These are phyloP conservation scores for Cryptus armator DNA, from an alignment of 2,888 invertebrate species.

Conservation along the genomic window DNA sequence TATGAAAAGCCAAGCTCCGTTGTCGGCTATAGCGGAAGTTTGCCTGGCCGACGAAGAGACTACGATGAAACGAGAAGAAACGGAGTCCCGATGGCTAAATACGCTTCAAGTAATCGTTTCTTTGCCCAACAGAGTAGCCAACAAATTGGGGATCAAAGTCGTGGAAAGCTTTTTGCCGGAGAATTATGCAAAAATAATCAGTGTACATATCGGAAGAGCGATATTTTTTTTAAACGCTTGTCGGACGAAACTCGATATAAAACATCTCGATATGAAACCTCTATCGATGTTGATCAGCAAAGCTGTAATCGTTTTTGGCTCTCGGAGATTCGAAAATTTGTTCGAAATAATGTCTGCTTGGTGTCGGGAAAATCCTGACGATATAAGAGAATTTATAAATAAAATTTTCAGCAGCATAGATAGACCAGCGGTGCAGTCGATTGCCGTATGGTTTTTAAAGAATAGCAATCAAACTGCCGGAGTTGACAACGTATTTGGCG, in stretches of 20 bases:
- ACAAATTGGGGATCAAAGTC: constrained; percentile 87
- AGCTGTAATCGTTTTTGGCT: constrained; percentile 87
- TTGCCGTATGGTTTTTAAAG: constrained; percentile 87
- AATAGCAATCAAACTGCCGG: constrained; percentile 80
- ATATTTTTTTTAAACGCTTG: constrained; percentile 88
- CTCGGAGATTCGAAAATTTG: constrained; percentile 86
- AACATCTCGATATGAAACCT: constrained; percentile 83
- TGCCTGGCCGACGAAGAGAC: constrained; percentile 74
- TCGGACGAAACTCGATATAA: constrained; percentile 79
- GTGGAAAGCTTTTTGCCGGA: constrained; percentile 87
- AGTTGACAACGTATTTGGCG: constrained; percentile 86
- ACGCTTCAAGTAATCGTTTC: constrained; percentile 89
- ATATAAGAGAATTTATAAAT: constrained; percentile 81
- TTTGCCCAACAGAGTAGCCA: constrained; percentile 90
- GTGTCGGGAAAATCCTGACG: constrained; percentile 79
- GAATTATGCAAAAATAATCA: constrained; percentile 87
- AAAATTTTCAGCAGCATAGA: constrained; percentile 87
- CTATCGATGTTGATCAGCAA: constrained; percentile 88
- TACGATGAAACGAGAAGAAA: constrained; percentile 73
- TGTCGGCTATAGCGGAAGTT: constrained; percentile 86
- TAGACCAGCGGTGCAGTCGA: constrained; percentile 87
- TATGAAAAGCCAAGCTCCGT: constrained; percentile 87
- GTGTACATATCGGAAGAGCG: constrained; percentile 88
- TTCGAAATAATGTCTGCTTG: constrained; percentile 87
- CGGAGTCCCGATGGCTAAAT: constrained; percentile 85